These are phyloP conservation scores for Dicentrarchus labrax DNA, from an alignment of 2,113 vertebrate species.

Conservation along the genomic window DNA sequence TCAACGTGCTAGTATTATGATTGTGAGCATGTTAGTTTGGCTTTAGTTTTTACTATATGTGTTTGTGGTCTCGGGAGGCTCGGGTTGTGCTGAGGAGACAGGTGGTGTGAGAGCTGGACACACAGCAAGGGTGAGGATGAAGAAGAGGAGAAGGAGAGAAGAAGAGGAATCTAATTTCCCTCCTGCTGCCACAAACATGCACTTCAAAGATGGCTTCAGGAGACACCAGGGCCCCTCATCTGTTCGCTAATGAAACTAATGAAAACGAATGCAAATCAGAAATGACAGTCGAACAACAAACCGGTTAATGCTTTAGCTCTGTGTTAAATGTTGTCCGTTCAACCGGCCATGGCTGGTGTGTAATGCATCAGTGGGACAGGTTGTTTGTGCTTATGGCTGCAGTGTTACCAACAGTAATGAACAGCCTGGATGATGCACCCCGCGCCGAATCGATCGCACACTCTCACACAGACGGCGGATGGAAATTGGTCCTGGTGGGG, in stretches of 20 bases:
- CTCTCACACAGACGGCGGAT: constrained; percentile 73
- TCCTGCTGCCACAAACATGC: constrained; percentile 66
- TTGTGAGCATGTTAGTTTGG: neutral
- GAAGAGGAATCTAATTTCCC: constrained; percentile 63
- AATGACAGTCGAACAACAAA: neutral
- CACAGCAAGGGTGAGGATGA: constrained; percentile 70
- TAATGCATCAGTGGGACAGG: constrained; percentile 56
- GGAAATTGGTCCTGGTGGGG: constrained; percentile 77
- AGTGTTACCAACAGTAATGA: constrained; percentile 73
- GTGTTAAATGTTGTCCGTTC: constrained; percentile 23
- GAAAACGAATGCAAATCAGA: constrained; percentile 27
- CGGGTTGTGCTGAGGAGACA: constrained; percentile 52
- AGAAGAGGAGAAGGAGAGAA: constrained; percentile 43
- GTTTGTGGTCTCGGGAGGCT: constrained; percentile 18
- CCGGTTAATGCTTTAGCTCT: constrained; percentile 9
- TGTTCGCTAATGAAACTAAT: constrained; percentile 46
- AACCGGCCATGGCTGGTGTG: constrained; percentile 13
- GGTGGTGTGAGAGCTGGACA: constrained; percentile 65
- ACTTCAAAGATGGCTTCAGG: constrained; percentile 61
- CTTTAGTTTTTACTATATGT: neutral
- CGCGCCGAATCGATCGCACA: constrained; percentile 67
- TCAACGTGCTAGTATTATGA: neutral
- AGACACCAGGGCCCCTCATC: constrained; percentile 35
- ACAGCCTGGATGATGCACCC: constrained; percentile 63
- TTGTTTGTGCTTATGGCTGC: constrained; percentile 64